A percentile compares a stretch with the other conserved stretches of the same genome.
These are phyloP conservation scores for Aphidoletes aphidimyza DNA, from an alignment of 2,888 invertebrate species.

Conservation along the genomic window DNA sequence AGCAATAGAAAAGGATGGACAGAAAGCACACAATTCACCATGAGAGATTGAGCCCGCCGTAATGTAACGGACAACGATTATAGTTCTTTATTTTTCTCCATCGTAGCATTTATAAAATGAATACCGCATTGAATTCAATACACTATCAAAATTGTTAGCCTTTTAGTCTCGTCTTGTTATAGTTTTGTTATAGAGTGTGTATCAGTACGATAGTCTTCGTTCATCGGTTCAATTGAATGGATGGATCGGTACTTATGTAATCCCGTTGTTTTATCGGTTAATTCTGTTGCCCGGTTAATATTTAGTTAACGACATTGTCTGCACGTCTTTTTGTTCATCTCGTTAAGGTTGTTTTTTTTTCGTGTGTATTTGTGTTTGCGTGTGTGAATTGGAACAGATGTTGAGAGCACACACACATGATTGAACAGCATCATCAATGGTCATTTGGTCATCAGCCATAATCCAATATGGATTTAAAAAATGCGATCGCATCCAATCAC, in stretches of 20 bases:
- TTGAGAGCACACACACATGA: neutral
- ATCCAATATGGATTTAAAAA: neutral
- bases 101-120: neutral
- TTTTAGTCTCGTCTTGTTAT: neutral
- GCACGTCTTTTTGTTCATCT: neutral
- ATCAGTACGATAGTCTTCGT: neutral
- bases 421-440: too few species aligned
- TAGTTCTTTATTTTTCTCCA: neutral
- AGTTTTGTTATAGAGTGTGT: neutral
- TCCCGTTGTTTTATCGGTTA: constrained; percentile 50
- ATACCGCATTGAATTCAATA: neutral
- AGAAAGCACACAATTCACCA: neutral
- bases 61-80: constrained; percentile 31
- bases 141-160: neutral
- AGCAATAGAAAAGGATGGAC: neutral
- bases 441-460: neutral
- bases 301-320: constrained; percentile 38
- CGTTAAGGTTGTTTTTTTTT: too few species aligned
- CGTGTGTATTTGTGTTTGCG: too few species aligned
- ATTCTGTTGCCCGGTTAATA: neutral
- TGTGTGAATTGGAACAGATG: constrained; percentile 4
- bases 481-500: neutral
- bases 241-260: constrained; percentile 18
- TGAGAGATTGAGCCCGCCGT: neutral
- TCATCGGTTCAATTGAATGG: neutral